Base-by-base conservation (phyloP, 92 coral and sea anemone species). In the Galaxea fascicularis region DNA sequence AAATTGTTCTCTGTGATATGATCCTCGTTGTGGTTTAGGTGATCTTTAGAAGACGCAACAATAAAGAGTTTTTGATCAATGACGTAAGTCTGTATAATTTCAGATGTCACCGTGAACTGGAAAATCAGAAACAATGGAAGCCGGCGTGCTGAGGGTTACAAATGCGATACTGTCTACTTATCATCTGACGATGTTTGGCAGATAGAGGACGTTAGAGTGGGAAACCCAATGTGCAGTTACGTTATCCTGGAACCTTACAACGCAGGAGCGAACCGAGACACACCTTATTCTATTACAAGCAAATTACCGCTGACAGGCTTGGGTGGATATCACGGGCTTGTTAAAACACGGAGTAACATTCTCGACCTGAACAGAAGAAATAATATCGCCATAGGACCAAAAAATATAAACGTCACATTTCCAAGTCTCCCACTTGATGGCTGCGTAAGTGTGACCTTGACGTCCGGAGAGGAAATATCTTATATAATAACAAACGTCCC, bases 331-430 rank as follows among this genome's bases (percentile, higher is more conserved):
- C 92, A 78, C 58, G 80, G 93, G 25, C 91, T 93, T 27, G 89
- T 93, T 22, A 93, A 87, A 82, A 93, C 93, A 24, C 97, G 97
- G 21, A 88, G 95, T 73, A 93, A 93, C 79, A 85, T 89, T 77
- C 85, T 90, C 27, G 97, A 93, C 72, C 77, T 68, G 4, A 72
- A 80, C 41, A 95, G 74, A 12, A 71, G 77, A 67, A 93, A 93
- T 56, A 93, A 93, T 68, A 82, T 93, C 35, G 94, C 87, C 22
- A 85, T 90, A 10, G 92, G 94, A 0, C 82, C 92, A 8, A 89
- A 58, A 27, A 63, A 82, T 76, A 76, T 91, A 73, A 85, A 91
- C 73, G 87, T 93, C 7, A 88, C 90, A 4, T 85, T 78, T 53
- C 94, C 97, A 69, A 72, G 13, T 51, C 77, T 93, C 65, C 65